Evolutionary conservation across 2,888 invertebrate species (phyloP), one percentile per base, ranked within the genome.

Genomic region (Ophion costatus): DNA sequence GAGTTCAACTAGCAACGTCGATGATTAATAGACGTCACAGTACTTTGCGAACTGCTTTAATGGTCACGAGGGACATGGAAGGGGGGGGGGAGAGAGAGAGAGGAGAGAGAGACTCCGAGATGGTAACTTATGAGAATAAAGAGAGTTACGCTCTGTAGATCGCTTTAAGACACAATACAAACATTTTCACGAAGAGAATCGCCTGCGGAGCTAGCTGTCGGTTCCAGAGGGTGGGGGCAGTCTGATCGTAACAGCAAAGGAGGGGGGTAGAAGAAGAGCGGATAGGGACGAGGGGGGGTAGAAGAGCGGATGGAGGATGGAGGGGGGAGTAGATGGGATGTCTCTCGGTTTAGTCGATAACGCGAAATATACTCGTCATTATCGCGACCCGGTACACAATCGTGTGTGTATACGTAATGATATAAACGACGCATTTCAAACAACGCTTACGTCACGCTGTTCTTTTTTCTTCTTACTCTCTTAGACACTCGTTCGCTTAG

Each of bases 11-110:
- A 57, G 33, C 17, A 57, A 80, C 38, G 57, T 64, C 71, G 79
- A 80, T 80, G 79, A 80, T 73, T 73, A 73, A 80, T 73, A 80
- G 71, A 70, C 70, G n/a, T 82, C 76, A 45, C 57, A 45, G 61
- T 64, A 76, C 81, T 64, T 71, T 64, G 64, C 56, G 57, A 80
- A 80, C 71, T 73, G 57, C 64, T 80, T 66, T 38, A 38, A 38
- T 38, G 38, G 9, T 38, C 38, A 1, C 38, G 38, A 29, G 29
- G 7, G 38, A 38, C 38, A 6, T 6, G 38, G 38, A 38, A 5
- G 38, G 38, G 38, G 38, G 38, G 7, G 38, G 38, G 7, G 9
- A 38, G 38, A 38, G 38, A 5, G 38, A 38, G 38, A 38, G 38
- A 38, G 38, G 38, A 38, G 38, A 38, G 9, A 42, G 11, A 17